Evolutionary conservation across 64 coral and sea anemone genomes (phyloP).

Genomic region (Astreopora myriophthalma): DNA sequence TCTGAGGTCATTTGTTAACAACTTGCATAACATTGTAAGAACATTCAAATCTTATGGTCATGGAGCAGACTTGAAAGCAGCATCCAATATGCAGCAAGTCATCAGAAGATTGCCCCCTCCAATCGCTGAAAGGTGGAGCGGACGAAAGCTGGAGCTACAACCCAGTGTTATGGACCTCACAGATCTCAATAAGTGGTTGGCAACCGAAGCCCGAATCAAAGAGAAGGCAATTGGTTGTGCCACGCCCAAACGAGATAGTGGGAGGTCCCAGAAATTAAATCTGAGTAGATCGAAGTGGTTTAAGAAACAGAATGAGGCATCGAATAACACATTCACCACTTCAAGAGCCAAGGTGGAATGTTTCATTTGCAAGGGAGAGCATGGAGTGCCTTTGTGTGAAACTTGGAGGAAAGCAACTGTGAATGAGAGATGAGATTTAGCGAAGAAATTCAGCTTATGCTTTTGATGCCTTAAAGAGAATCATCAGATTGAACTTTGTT

Average conservation of each 20-base stretch:
- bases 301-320: background rate
- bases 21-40: slow-evolving; percentile 17
- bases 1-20: slow-evolving; percentile 17
- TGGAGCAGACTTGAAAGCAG: slow-evolving; percentile 28
- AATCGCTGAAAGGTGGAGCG: slow-evolving; percentile 22
- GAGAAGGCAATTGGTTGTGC: background rate
- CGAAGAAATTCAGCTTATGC: slow-evolving; percentile 3
- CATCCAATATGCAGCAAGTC: slow-evolving; percentile 7
- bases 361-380: background rate
- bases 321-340: background rate
- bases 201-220: slow-evolving; percentile 20
- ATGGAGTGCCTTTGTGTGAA: background rate
- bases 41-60: slow-evolving; percentile 26
- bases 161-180: background rate
- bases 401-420: slow-evolving; percentile 30
- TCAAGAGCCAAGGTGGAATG: background rate
- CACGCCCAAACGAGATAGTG: no score
- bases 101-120: background rate
- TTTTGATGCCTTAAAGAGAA: slow-evolving; percentile 20
- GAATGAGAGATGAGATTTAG: slow-evolving; percentile 18
- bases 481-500: background rate
- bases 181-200: slow-evolving; percentile 10
- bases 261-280: background rate
- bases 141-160: background rate
- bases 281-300: background rate